Evolutionary conservation across 2,797 vertebrate genomes (phyloP).

Genomic region (Sorex maritimensis): DNA sequence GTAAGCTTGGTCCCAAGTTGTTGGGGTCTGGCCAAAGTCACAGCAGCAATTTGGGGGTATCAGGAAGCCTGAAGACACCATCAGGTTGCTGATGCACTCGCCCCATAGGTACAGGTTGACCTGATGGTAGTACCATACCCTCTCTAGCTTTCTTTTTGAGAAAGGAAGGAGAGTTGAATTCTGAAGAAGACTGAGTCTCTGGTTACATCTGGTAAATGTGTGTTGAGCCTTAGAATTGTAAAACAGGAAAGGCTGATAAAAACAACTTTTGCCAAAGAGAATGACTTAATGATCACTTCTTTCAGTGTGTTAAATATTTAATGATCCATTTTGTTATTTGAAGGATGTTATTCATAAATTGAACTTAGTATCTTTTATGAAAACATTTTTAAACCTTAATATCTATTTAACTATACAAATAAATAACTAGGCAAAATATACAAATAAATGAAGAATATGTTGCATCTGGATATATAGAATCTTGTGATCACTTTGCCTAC

Average conservation of each 20-base stretch:
- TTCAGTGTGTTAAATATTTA: constrained; percentile 32
- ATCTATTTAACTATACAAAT: constrained; percentile 33
- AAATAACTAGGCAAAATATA: neutral
- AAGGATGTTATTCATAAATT: constrained; percentile 55
- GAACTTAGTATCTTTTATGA: constrained; percentile 18
- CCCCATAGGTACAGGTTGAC: too few species aligned
- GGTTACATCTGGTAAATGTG: neutral
- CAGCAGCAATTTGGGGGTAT: too few species aligned
- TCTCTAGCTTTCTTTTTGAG: neutral
- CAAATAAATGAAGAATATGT: neutral
- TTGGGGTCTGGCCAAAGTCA: too few species aligned
- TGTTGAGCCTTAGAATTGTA: neutral
- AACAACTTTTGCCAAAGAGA: neutral
- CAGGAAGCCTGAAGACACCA: too few species aligned
- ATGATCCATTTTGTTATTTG: constrained; percentile 49
- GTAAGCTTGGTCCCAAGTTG: too few species aligned
- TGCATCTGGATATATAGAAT: neutral
- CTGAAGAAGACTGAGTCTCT: neutral
- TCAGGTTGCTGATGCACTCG: too few species aligned
- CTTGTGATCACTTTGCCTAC: neutral
- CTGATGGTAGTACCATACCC: too few species aligned
- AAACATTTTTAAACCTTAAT: neutral
- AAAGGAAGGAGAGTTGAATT: constrained; percentile 11
- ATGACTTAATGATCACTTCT: neutral
- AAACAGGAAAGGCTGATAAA: neutral